Evolutionary conservation across 2,888 invertebrate genomes (phyloP).

Genomic region (Rhorus exstirpatorius): DNA sequence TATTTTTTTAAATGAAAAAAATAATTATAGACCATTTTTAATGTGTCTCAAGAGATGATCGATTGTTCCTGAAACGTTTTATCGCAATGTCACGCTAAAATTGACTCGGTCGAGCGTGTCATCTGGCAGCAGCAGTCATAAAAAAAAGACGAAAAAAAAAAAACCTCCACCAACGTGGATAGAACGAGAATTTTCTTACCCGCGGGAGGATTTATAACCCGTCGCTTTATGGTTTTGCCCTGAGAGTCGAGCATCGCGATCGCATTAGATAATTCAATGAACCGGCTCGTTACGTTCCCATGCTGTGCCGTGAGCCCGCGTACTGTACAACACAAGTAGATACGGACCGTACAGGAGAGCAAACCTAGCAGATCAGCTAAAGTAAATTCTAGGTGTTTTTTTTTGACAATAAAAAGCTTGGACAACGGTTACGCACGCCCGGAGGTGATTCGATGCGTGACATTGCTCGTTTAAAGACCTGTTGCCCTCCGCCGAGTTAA

Average conservation of each 20-base stretch:
- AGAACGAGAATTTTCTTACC: conserved; percentile 41
- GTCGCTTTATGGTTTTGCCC: conserved; percentile 59
- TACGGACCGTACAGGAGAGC: conserved; percentile 36
- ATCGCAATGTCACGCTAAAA: conserved; percentile 58
- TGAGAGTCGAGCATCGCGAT: conserved; percentile 50
- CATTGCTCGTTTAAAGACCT: conserved; percentile 79
- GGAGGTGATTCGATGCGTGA: conserved; percentile 81
- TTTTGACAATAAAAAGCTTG: conserved; percentile 29
- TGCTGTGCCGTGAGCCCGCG: conserved; percentile 19
- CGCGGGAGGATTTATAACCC: conserved; percentile 50
- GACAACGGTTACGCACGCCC: conserved; percentile 78
- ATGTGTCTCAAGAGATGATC: conserved; percentile 3
- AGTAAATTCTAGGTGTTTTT: conserved; percentile 73
- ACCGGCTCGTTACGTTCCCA: conserved; percentile 72
- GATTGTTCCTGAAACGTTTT: conserved; percentile 19
- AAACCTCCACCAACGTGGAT: conserved; percentile 2
- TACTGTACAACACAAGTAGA: conserved; percentile 25
- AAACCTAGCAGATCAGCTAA: conserved; percentile 64
- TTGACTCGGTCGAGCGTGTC: conserved; percentile 43
- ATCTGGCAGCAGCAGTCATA: neutral
- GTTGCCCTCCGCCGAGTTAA: conserved; percentile 3
- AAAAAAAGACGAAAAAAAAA: neutral
- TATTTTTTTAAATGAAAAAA: no score
- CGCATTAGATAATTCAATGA: conserved; percentile 81
- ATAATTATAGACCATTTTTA: neutral